Base-by-base conservation (phyloP, 2,888 invertebrate genomes). In the Gymnosoma rotundatum region DNA sequence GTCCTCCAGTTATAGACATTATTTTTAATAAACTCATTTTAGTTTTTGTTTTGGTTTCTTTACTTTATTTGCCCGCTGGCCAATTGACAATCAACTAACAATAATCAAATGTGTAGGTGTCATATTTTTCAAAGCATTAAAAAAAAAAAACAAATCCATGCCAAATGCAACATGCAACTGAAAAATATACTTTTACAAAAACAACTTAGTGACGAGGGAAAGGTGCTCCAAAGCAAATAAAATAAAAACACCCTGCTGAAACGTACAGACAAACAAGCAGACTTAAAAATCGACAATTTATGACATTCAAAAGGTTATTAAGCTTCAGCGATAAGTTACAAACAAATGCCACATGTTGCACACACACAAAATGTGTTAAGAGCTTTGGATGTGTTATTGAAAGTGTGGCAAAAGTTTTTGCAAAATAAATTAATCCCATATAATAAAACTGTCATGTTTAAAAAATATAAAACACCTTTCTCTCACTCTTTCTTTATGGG, bases 31-130 rank as follows among this genome's bases (percentile, higher is more conserved):
- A 75, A 64, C 74, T 69, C 25, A 64, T 61, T 69, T 67, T 18
- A 52, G 45, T 21, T 54, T 70, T 42, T 73, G 8, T 12, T 60
- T n/a, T 67, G 42, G 42, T 42, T 42, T 42, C 12, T 42, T 12
- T 10, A 60, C 54, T 73, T n/a, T 14, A 38, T 32, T 83, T 50
- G 52, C 64, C 81, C 45, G 58, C 75, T 70, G 70, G 75, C 81
- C 81, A 82, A 76, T 70, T 76, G 81, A 82, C 81, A 82, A 82
- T 82, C 81, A 74, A 69, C 74, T 32, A 78, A 69, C 72, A 83
- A 83, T 58, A 83, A 83, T 83, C 80, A 75, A 81, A 76, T 60
- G 81, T 82, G 81, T 82, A 82, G 81, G 81, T 82, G 81, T 82
- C 81, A 76, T 66, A 81, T 75, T 74, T 69, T 75, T 75, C 64